Conservation (phyloP, 2,113 vertebrate genomes). For the Daphoenositta chrysoptera region DNA sequence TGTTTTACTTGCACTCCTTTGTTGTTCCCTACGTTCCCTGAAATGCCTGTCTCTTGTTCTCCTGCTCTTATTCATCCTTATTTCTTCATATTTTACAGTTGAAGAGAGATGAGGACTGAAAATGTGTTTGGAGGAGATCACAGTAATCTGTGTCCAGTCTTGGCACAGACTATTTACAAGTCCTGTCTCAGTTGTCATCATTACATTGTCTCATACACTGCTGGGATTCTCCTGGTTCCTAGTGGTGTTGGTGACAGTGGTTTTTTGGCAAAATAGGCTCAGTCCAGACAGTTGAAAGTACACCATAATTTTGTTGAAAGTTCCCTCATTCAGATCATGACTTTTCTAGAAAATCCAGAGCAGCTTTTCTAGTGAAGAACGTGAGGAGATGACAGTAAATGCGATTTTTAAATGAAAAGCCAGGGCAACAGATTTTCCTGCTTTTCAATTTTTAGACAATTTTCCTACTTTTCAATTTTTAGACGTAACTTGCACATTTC, state of each 20-base stretch:
- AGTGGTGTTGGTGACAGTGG: not conserved
- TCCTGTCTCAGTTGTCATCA: not conserved
- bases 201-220: not conserved
- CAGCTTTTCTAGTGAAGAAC: not conserved
- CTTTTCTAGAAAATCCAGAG: not conserved
- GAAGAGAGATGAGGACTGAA: not conserved
- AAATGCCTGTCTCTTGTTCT: not conserved
- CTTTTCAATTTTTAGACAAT: not conserved
- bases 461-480: not conserved
- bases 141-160: not conserved
- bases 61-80: not conserved
- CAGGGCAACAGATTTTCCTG: not conserved
- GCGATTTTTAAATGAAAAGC: not conserved
- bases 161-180: not conserved
- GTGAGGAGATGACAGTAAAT: not conserved
- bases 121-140: not conserved
- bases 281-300: not conserved
- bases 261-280: not conserved
- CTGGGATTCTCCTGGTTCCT: not conserved
- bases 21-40: not conserved
- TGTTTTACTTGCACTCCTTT: not conserved
- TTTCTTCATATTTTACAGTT: not conserved
- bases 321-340: not conserved
- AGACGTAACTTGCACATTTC: not conserved
- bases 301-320: not conserved